Conservation (phyloP, 2,113 vertebrate genomes). For the Malurus alboscapulatus region DNA sequence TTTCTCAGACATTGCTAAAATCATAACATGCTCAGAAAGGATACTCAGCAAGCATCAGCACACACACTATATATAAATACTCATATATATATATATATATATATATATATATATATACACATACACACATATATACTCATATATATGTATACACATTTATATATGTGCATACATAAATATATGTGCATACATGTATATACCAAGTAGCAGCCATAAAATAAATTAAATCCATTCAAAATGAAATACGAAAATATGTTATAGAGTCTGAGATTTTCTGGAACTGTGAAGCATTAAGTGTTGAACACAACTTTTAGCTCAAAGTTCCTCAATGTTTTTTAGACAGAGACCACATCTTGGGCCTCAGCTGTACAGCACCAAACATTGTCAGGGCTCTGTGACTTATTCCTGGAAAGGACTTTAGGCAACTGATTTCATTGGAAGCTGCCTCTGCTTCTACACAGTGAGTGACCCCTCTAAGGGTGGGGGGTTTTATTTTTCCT, state of each 20-base stretch:
- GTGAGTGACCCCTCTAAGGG: not conserved
- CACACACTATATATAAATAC: not conserved
- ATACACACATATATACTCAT: no score
- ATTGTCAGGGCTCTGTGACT: not conserved
- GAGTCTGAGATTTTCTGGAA: not conserved
- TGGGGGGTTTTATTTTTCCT: not conserved
- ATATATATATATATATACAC: not conserved
- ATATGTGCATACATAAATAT: fast-evolving
- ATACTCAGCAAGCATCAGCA: not conserved
- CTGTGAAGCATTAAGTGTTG: not conserved
- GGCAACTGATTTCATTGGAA: not conserved
- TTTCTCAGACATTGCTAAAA: not conserved
- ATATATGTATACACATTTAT: not conserved
- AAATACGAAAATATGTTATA: not conserved
- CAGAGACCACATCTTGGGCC: not conserved
- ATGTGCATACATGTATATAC: not conserved
- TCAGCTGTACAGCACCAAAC: not conserved
- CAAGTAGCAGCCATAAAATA: not conserved
- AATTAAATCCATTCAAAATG: not conserved
- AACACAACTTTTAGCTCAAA: not conserved
- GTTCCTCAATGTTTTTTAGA: not conserved
- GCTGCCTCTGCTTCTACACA: not conserved
- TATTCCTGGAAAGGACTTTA: not conserved
- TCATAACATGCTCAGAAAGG: not conserved
- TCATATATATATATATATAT: not conserved